Evolutionary conservation across 2,888 invertebrate genomes (phyloP), one percentile per base, ranked within the genome.

Genomic region (Deilephila elpenor): DNA sequence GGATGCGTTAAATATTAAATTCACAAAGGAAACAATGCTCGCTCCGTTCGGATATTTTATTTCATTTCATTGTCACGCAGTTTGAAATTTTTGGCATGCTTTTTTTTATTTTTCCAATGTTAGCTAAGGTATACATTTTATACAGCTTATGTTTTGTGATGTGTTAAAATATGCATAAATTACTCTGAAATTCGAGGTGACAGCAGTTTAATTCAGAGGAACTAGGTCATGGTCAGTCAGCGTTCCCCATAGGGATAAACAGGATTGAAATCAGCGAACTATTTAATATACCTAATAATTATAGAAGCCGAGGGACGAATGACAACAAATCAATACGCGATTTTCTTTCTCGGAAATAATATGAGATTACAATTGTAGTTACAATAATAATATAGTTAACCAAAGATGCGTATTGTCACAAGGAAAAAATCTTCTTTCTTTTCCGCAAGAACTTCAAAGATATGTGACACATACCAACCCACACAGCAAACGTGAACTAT

Each of bases 1-100:
- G 77, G 80, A 79, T 77, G 78, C 74, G 77, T 79, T 79, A 77
- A 82, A 82, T 80, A 80, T 80, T 78, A 78, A 77, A 79, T 82
- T 77, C 73, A 76, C 75, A 75, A 75, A 72, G 74, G 74, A 75
- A 75, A 76, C 78, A 78, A 78, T 75, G 80, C 74, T 62, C 67
- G 51, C 44, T 25, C 25, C 67, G 51, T 67, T 71, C 70, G 71
- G 73, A 71, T 71, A 73, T 73, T 67, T 67, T 53, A 59, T 71
- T 71, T 70, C 32, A 70, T 56, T 64, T 71, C 67, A 71, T 73
- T 59, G 61, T 61, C 37, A 59, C 70, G 70, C 32, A 44, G 70
- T 56, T 20, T 64, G 20, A 34, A 56, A 56, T 72, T 56, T 64
- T 37, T 64, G 17, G 29, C 6, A 17, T 62, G 32, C 37, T 34